Base-by-base conservation (phyloP, 1,140 invertebrate genomes). In the Drosophila santomea region DNA sequence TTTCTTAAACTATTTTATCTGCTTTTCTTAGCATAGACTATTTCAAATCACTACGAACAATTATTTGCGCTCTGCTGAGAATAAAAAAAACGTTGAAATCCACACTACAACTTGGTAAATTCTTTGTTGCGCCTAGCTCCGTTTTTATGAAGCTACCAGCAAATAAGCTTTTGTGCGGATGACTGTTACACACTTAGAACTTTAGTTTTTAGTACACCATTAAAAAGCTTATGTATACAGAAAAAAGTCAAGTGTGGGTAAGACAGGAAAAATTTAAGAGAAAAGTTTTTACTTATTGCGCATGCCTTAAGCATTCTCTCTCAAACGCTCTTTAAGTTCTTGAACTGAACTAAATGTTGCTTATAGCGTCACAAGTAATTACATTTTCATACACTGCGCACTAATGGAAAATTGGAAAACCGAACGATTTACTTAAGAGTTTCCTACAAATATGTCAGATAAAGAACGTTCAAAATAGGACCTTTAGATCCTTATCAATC, bases 71-170 rank as follows among this genome's bases (percentile, higher is more conserved):
- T 38, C 48, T 57, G 48, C 43, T 80, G 45, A 52, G 52, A 32
- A 61, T 74, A 62, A 45, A 64, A 64, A 54, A 73, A 73, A 51
- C 73, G 62, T 57, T 84, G 50, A 80, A 74, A 89, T 66, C 63
- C 74, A 78, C 71, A 85, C 64, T 78, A 71, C 63, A 71, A 69
- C 20, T 66, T 63, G 38, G 15, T 62, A 58, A 62, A 59, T 28
- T 50, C 41, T 79, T 35, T 62, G 60, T 61, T 51, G 28, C 38
- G 51, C 54, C 45, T 48, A 54, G 28, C 23, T 76, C 66, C 25
- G 28, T 36, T 35, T 60, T 54, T 2, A 25, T 44, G 38, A 20
- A 75, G 54, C 45, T 54, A 51, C 48, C 55, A 35, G 41, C n/a
- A 41, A 66, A 41, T 55, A 38, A 17, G 50, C 20, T 59, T 35